Conservation (phyloP, 1,140 invertebrate genomes). For the Forficula auricularia region DNA sequence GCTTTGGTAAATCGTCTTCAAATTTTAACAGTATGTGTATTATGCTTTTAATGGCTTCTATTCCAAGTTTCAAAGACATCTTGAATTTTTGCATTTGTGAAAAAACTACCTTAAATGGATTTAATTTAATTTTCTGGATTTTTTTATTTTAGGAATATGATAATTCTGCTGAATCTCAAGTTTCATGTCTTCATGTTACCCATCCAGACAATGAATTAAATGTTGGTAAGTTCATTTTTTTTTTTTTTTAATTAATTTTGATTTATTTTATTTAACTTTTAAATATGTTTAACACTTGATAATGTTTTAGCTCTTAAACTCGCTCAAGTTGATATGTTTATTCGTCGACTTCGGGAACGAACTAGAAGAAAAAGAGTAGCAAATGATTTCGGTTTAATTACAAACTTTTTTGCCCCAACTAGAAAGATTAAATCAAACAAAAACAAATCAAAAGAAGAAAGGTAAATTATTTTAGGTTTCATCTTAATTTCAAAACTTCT, state of each 20-base stretch:
- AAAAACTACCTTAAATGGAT: too few species aligned
- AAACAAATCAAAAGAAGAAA: background rate
- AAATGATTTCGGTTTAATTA: constrained; percentile 67
- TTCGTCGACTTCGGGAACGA: constrained; percentile 62
- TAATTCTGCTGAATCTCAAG: constrained; percentile 74
- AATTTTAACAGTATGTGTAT: too few species aligned
- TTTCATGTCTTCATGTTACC: constrained; percentile 61
- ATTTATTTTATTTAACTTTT: background rate
- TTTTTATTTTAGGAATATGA: constrained; percentile 47
- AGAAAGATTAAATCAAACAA: constrained; percentile 25
- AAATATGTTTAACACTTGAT: background rate
- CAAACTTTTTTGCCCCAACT: constrained; percentile 49
- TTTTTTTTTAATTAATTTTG: background rate
- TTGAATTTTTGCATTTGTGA: too few species aligned
- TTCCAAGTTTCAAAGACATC: too few species aligned
- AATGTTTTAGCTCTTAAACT: constrained; percentile 35
- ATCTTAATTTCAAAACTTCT: too few species aligned
- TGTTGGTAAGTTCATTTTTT: constrained; percentile 27
- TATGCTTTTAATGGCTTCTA: too few species aligned
- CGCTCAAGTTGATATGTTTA: constrained; percentile 77
- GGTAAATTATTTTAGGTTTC: too few species aligned
- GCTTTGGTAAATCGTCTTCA: too few species aligned
- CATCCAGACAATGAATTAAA: constrained; percentile 72
- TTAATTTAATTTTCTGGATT: too few species aligned
- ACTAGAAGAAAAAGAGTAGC: constrained; percentile 73